These are phyloP conservation scores for Drosophila obscura DNA, from an alignment of 1,140 invertebrate species.

Conservation along the genomic window DNA sequence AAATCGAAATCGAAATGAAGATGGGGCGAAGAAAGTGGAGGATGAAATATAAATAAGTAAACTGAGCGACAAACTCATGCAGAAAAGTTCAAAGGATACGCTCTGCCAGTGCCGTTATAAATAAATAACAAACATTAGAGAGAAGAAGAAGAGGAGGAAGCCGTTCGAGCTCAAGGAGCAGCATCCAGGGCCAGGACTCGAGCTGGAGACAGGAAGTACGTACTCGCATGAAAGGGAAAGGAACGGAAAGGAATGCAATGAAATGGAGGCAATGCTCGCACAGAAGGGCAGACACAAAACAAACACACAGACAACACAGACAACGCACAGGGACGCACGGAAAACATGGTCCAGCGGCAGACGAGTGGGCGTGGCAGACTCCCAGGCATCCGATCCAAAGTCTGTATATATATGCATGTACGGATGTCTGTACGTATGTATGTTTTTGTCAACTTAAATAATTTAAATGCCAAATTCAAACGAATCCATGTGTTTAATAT, in stretches of 20 bases:
- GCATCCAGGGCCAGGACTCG: constrained; percentile 1
- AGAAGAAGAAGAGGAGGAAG: constrained; percentile 37
- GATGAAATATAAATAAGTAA: constrained; percentile 54
- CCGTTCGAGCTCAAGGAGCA: constrained; percentile 3
- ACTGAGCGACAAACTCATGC: constrained; percentile 73
- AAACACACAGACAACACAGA: not conserved
- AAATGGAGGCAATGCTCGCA: constrained; percentile 7
- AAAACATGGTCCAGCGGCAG: constrained; percentile 39
- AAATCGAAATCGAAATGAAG: constrained; percentile 15
- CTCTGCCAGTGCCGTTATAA: constrained; percentile 71
- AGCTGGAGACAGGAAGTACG: constrained; percentile 29
- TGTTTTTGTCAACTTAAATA: constrained; percentile 76
- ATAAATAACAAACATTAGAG: constrained; percentile 80
- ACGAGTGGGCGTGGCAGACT: constrained; percentile 57
- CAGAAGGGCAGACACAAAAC: constrained; percentile 22
- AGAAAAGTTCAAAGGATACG: constrained; percentile 79
- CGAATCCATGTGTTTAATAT: constrained; percentile 76
- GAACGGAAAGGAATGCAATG: constrained; percentile 24
- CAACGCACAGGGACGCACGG: constrained; percentile 32
- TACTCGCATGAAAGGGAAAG: constrained; percentile 52
- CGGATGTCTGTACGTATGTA: constrained; percentile 2
- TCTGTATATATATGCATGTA: constrained; percentile 7
- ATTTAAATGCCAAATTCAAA: constrained; percentile 78
- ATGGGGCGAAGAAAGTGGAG: constrained; percentile 7
- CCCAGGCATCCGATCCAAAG: constrained; percentile 31